phyloP scores from a whole-genome alignment of 2,888 invertebrate genomes.

The Hirtodrosophila confusa region DNA sequence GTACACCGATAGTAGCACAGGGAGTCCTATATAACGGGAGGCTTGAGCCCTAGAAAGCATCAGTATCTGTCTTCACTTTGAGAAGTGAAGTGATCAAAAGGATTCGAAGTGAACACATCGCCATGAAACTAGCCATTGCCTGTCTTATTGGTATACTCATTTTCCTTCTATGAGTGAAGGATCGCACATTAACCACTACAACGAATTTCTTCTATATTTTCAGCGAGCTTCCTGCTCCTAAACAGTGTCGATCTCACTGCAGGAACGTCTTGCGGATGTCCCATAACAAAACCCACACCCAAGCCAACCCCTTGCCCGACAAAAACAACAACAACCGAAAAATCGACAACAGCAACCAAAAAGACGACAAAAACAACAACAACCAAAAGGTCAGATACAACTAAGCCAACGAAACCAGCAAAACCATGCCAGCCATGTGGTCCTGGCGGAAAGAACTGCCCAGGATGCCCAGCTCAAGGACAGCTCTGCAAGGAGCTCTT shows the following conservation, averaged over 20 bases:
- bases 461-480: conserved; percentile 7
- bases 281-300: too few relatives aligned
- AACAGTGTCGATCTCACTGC: not conserved
- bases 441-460: conserved; percentile 26
- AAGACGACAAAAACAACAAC: not conserved
- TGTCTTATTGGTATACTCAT: conserved; percentile 24
- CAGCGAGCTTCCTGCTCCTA: conserved; percentile 15
- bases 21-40: conserved; percentile 16
- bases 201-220: not conserved
- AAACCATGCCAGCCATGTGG: conserved; percentile 10
- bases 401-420: not conserved
- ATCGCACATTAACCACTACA: too few relatives aligned
- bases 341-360: too few relatives aligned
- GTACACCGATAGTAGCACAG: too few relatives aligned
- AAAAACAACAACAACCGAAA: too few relatives aligned
- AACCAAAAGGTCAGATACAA: not conserved
- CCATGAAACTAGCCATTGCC: conserved; percentile 23
- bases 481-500: conserved; percentile 20
- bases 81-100: conserved; percentile 4
- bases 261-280: not conserved
- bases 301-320: too few relatives aligned
- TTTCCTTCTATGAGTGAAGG: too few relatives aligned
- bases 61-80: conserved; percentile 14
- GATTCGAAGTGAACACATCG: not conserved
- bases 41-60: not conserved